These are phyloP conservation scores for Pelecanus crispus DNA, from an alignment of 2,113 vertebrate genomes.

Conservation along the genomic window DNA sequence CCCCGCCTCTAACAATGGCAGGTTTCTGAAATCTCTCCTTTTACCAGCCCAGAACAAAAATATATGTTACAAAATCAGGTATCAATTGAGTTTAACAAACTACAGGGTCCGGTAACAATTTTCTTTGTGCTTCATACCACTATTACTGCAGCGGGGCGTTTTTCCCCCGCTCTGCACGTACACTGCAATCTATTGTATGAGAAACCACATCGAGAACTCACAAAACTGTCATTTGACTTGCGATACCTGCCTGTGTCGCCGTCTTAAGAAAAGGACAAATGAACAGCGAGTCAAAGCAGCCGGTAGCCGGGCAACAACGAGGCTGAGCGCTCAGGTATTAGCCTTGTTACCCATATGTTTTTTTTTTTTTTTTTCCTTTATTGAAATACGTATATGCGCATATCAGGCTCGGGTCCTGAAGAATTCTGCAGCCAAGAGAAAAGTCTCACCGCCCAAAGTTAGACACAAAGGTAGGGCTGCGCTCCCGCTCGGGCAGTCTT, in stretches of 20 bases:
- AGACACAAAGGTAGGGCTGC: constrained; percentile 65
- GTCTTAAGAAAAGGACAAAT: not conserved
- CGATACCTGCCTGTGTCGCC: not conserved
- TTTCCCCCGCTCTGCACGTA: too few relatives aligned
- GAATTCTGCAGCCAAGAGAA: not conserved
- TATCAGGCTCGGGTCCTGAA: not conserved
- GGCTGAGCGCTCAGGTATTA: not conserved
- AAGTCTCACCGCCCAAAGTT: constrained; percentile 55
- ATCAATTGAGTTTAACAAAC: not conserved
- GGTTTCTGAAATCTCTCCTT: not conserved
- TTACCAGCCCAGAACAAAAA: not conserved
- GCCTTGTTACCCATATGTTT: not conserved
- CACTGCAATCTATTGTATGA: not conserved
- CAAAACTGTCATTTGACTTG: not conserved
- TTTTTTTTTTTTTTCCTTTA: not conserved
- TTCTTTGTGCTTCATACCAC: not conserved
- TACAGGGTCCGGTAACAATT: not conserved
- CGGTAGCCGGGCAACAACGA: not conserved
- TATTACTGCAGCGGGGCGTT: not conserved
- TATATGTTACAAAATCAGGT: not conserved
- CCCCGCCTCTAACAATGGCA: constrained; percentile 15
- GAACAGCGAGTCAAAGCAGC: not conserved
- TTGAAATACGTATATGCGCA: not conserved
- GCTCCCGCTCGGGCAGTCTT: not conserved
- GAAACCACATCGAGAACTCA: not conserved